These are phyloP conservation scores for Numenius arquata DNA, from an alignment of 2,113 vertebrate species.

Conservation along the genomic window DNA sequence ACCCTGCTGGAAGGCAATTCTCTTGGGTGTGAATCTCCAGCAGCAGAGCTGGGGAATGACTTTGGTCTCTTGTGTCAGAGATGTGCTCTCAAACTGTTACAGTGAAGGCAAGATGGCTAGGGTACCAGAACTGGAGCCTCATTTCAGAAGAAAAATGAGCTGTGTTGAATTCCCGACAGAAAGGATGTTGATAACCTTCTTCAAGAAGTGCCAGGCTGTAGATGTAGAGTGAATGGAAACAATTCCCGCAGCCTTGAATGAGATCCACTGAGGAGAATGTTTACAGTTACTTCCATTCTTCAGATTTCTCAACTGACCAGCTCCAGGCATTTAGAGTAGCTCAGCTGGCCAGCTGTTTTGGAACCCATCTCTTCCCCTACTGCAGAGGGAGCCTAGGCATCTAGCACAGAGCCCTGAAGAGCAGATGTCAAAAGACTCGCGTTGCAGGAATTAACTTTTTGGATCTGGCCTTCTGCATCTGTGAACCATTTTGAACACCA, in stretches of 20 bases:
- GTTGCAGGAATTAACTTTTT: background rate
- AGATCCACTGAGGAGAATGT: background rate
- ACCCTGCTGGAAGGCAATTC: background rate
- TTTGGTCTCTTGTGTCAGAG: background rate
- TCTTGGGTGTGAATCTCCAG: background rate
- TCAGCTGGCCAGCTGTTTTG: background rate
- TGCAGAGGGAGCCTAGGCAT: background rate
- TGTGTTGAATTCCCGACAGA: background rate
- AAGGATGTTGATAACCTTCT: background rate
- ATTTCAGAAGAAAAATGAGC: background rate
- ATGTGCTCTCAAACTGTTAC: background rate
- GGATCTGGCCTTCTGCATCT: background rate
- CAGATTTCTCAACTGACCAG: background rate
- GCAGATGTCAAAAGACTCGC: background rate
- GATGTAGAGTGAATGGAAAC: background rate
- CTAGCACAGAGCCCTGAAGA: background rate
- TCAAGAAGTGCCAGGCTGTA: background rate
- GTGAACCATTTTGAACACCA: background rate
- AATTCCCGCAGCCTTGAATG: background rate
- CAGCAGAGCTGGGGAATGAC: background rate
- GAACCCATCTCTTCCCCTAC: background rate
- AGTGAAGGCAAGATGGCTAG: background rate
- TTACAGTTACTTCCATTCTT: background rate
- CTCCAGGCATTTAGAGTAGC: background rate
- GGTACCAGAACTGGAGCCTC: background rate